Evolutionary conservation across 1,140 invertebrate genomes (phyloP).

Genomic region (Drosophila parvula): DNA sequence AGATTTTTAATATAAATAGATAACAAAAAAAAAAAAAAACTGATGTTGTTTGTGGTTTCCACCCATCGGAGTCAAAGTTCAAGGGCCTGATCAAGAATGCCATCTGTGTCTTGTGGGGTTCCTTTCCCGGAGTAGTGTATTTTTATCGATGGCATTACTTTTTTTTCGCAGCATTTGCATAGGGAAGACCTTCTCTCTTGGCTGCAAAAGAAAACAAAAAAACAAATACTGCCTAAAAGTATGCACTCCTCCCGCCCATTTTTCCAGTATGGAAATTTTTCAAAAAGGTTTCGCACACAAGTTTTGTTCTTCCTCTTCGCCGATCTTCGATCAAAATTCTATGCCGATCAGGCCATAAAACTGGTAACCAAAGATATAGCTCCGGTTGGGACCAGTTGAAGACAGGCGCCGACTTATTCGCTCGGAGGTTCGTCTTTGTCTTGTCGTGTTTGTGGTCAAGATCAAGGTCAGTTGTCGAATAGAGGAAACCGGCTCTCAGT

Average conservation of each 20-base stretch:
- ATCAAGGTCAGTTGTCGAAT: slow-evolving; percentile 63
- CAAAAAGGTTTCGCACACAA: not conserved
- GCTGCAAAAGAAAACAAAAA: too few species aligned
- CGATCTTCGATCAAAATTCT: slow-evolving; percentile 15
- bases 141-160: slow-evolving; percentile 4
- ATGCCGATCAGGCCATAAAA: slow-evolving; percentile 42
- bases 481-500: slow-evolving; percentile 55
- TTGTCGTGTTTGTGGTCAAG: slow-evolving; percentile 69
- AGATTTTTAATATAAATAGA: slow-evolving; percentile 15
- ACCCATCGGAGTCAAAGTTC: slow-evolving; percentile 35
- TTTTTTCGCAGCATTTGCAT: slow-evolving; percentile 21
- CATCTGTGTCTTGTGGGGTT: slow-evolving; percentile 2
- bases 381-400: slow-evolving; percentile 26
- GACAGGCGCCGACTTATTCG: slow-evolving; percentile 21
- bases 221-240: slow-evolving; percentile 23
- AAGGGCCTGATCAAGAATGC: slow-evolving; percentile 32
- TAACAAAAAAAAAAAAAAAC: not conserved
- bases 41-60: not conserved
- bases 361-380: slow-evolving; percentile 28
- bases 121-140: not conserved
- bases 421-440: slow-evolving; percentile 34
- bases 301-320: slow-evolving; percentile 4
- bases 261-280: slow-evolving; percentile 25
- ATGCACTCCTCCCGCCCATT: not conserved
- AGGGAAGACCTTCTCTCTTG: not conserved